phyloP scores from a whole-genome alignment of 2,888 invertebrate species.

The Lasioglossum marginatum region DNA sequence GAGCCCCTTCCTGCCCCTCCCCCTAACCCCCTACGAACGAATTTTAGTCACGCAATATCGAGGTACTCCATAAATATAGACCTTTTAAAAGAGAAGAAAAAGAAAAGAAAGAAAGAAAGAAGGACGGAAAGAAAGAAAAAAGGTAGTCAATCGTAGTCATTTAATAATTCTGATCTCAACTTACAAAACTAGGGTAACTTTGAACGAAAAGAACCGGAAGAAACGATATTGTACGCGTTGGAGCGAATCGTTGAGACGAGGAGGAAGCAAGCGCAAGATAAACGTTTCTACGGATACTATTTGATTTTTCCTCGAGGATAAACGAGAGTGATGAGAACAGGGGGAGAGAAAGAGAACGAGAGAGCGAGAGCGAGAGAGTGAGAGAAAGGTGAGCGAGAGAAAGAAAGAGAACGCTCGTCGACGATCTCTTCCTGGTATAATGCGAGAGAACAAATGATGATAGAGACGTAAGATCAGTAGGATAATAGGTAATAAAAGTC shows the following conservation, averaged over 20 bases:
- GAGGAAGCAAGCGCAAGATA: not conserved
- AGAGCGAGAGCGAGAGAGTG: not conserved
- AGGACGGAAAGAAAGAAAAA: not conserved
- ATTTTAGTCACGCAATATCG: constrained; percentile 21
- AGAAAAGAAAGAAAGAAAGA: constrained; percentile 7
- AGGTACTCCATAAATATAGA: constrained; percentile 30
- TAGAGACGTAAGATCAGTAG: constrained; percentile 52
- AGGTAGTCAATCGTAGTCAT: constrained; percentile 28
- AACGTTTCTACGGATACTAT: constrained; percentile 7
- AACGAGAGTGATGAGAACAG: not conserved
- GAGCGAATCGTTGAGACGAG: not conserved
- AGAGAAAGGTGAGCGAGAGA: constrained; percentile 26
- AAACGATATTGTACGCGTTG: constrained; percentile 33
- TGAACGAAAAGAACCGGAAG: not conserved
- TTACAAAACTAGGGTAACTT: constrained; percentile 39
- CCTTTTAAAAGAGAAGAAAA: constrained; percentile 10
- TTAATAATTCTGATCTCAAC: constrained; percentile 44
- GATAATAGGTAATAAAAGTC: constrained; percentile 48
- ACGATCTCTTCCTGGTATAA: constrained; percentile 42
- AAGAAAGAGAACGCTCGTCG: not conserved
- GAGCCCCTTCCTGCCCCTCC: not conserved
- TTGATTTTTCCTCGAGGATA: constrained; percentile 23
- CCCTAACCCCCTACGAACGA: not conserved
- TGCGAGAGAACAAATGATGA: constrained; percentile 16
- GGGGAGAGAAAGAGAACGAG: not conserved